phyloP scores from a whole-genome alignment of 2,797 vertebrate genomes.

The Fundulus diaphanus region DNA sequence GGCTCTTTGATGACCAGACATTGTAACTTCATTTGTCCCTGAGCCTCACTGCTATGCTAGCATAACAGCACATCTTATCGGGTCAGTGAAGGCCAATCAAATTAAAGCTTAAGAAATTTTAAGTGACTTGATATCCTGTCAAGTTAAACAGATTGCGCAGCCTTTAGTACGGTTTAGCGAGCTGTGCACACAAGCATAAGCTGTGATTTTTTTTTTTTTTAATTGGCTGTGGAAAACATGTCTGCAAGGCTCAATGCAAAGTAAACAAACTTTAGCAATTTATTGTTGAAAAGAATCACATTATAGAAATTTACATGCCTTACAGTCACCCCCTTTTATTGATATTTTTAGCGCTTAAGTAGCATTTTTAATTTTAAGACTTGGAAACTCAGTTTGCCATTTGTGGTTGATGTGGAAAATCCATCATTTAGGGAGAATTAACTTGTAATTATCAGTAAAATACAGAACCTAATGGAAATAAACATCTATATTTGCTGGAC shows the following conservation, averaged over 20 bases:
- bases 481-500: neutral
- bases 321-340: neutral
- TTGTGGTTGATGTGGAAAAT: neutral
- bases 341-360: neutral
- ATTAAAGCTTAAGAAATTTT: neutral
- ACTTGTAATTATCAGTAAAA: neutral
- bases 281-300: neutral
- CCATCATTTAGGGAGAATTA: neutral
- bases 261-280: neutral
- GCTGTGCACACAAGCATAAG: neutral
- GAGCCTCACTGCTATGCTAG: too few relatives aligned
- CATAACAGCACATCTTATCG: neutral
- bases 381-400: neutral
- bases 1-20: neutral
- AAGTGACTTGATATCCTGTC: neutral
- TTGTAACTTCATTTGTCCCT: too few relatives aligned
- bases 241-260: neutral
- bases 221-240: neutral
- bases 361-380: neutral
- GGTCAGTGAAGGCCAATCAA: neutral
- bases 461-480: neutral
- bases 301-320: neutral
- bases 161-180: neutral
- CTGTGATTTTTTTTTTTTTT: neutral
- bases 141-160: neutral